phyloP scores from a whole-genome alignment of 2,113 vertebrate genomes.

The Hepsetus odoe region DNA sequence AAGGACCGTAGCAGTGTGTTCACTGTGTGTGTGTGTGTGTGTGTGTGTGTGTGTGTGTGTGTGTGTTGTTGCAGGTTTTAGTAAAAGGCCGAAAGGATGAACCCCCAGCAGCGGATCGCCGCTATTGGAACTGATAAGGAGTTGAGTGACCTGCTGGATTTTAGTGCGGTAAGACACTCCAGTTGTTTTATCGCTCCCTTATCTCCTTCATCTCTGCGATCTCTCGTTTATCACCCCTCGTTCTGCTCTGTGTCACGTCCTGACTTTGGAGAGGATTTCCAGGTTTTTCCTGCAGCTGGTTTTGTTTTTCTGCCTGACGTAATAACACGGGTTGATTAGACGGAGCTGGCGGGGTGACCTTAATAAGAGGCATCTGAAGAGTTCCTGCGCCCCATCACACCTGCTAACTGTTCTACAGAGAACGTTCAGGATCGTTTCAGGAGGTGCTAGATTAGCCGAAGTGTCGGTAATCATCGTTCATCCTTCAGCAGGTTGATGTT shows the following conservation, averaged over 20 bases:
- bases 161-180: constrained; percentile 92
- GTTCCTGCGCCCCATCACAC: too few species aligned
- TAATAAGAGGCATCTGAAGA: not conserved
- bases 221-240: not conserved
- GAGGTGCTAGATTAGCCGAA: too few species aligned
- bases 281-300: not conserved
- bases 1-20: too few species aligned
- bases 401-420: too few species aligned
- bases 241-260: not conserved
- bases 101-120: constrained; percentile 97
- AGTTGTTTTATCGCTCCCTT: not conserved
- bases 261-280: not conserved
- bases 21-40: not conserved
- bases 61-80: constrained; percentile 75
- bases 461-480: too few species aligned
- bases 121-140: constrained; percentile 99
- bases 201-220: not conserved
- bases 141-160: constrained; percentile 98
- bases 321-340: not conserved
- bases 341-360: not conserved
- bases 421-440: too few species aligned
- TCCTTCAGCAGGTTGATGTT: too few species aligned
- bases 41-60: constrained; percentile 41
- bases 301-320: not conserved
- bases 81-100: constrained; percentile 87